Percentiles rank a stretch among this genome's conserved stretches.
These are phyloP conservation scores for Calcarius lapponicus DNA, from an alignment of 2,797 vertebrate species.

Conservation along the genomic window DNA sequence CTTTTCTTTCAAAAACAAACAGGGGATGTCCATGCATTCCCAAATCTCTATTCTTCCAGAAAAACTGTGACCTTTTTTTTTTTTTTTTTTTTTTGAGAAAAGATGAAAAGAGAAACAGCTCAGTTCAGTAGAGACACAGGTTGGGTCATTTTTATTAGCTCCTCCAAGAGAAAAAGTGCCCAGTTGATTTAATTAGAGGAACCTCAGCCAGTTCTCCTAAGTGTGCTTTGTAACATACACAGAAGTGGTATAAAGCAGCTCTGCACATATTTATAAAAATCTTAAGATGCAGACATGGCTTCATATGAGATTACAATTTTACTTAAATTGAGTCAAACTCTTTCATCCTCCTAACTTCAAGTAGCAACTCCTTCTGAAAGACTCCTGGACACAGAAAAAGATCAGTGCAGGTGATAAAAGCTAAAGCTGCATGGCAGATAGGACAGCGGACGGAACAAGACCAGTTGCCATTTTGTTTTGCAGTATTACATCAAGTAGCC, in stretches of 20 bases:
- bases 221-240: neutral
- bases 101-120: neutral
- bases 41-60: neutral
- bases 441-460: neutral
- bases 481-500: neutral
- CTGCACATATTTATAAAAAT: neutral
- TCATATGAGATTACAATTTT: neutral
- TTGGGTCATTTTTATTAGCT: neutral
- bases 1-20: neutral
- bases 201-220: neutral
- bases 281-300: accelerated
- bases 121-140: accelerated
- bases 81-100: neutral
- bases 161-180: neutral
- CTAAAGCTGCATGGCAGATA: neutral
- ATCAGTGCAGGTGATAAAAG: neutral
- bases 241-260: neutral
- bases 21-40: neutral
- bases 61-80: neutral
- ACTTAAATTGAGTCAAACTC: neutral
- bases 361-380: neutral
- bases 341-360: neutral
- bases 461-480: neutral
- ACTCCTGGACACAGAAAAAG: neutral
- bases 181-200: neutral